Conservation (phyloP, 2,113 vertebrate genomes). For the Egretta garzetta region DNA sequence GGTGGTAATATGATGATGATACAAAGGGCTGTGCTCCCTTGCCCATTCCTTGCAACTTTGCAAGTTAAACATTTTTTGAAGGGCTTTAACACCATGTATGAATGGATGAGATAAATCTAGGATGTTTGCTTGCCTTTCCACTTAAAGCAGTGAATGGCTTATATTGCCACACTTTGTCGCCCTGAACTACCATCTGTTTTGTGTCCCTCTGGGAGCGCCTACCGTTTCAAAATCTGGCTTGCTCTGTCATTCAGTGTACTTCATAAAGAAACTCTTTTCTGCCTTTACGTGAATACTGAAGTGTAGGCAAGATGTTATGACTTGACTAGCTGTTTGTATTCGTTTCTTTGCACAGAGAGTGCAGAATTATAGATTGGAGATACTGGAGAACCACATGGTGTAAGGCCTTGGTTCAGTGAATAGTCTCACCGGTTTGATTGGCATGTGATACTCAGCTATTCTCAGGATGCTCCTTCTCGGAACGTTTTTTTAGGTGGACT, state of each 20-base stretch:
- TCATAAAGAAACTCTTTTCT: background rate
- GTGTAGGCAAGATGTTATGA: background rate
- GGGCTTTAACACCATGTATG: rapidly evolving
- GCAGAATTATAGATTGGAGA: background rate
- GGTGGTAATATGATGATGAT: background rate
- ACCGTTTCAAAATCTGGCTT: background rate
- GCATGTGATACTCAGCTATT: background rate
- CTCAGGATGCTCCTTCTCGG: background rate
- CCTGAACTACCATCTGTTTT: background rate
- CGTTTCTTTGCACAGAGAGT: background rate
- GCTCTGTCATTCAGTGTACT: background rate
- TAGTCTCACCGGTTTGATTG: background rate
- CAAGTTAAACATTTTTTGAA: background rate
- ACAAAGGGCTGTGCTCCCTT: background rate
- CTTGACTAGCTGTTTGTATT: background rate
- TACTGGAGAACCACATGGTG: background rate
- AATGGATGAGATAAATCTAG: background rate
- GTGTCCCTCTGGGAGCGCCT: background rate
- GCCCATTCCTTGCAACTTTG: background rate
- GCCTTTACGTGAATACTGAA: background rate
- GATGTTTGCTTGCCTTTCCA: background rate
- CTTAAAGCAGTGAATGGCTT: background rate
- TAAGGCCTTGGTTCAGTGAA: background rate
- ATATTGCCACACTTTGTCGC: background rate
- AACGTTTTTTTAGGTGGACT: background rate